Base-by-base conservation (phyloP, 2,888 invertebrate genomes). In the Dromius quadrimaculatus region DNA sequence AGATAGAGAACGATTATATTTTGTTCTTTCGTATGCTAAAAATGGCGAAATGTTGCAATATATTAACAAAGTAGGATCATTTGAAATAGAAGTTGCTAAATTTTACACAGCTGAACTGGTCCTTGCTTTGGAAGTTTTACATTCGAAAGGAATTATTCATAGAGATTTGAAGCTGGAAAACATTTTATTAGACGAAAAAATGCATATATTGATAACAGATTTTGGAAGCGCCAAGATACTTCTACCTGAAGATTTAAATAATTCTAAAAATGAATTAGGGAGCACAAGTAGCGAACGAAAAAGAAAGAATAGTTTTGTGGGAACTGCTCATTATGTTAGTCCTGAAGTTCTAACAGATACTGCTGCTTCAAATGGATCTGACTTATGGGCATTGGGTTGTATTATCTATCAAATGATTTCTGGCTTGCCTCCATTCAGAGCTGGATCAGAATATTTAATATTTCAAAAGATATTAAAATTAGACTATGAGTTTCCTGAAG, bases 131-230 rank as follows among this genome's bases (percentile, higher is more conserved):
- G 96, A 97, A 83, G 92, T 94, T 79, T 89, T 98, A 82, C 96
- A 97, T 80, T 87, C 89, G 38, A 88, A 93, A 76, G 91, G 92
- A 73, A 92, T 98, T 74, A 92, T 98, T 77, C 98, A 98, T 84
- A 90, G 97, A 71, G 98, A 99, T 83, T 86, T 99, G 76, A 99
- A 99, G 82, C 99, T 99, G 3, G 97, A 99, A 84, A 99, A 99
- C 84, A 95, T 99, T 76, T 86, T 99, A 57, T 85, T 99, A 75
- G 94, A 94, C 83, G 95, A 95, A 81, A 90, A 93, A 76, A 97
- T 98, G 93, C 98, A 99, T 84, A 91, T 98, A 75, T 87, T 95
- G 78, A 92, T 99, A 72, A 95, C 97, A 43, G 99, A 99, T 84
- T 99, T 99, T 83, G 99, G 99, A 54, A 96, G 97, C 63, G 94